These are phyloP conservation scores for Lophius piscatorius DNA, from an alignment of 2,113 vertebrate species.

Conservation along the genomic window DNA sequence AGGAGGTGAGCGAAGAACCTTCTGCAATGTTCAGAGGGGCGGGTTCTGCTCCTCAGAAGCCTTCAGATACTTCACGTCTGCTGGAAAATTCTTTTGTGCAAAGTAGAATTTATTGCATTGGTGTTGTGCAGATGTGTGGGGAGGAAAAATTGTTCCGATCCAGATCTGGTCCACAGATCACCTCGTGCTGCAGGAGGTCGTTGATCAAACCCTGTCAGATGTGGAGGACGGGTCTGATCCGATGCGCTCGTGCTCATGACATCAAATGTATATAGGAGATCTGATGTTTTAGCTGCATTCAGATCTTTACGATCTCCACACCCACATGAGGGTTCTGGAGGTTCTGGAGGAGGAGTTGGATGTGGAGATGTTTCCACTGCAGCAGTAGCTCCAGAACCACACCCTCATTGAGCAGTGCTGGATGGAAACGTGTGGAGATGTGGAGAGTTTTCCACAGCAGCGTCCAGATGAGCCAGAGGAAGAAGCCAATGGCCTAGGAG, in stretches of 20 bases:
- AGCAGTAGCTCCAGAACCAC: constrained; percentile 57
- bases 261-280: too few species aligned
- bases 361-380: constrained; percentile 62
- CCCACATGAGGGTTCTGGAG: constrained; percentile 7
- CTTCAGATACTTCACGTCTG: neutral
- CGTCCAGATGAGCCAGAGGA: constrained; percentile 66
- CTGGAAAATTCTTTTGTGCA: neutral
- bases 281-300: neutral
- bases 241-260: too few species aligned
- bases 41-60: constrained; percentile 6
- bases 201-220: too few species aligned
- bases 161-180: neutral
- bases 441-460: constrained; percentile 69
- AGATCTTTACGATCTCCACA: constrained; percentile 5
- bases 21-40: constrained; percentile 34
- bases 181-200: too few species aligned
- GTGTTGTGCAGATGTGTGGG: neutral
- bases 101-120: neutral
- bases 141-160: neutral
- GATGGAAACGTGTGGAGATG: constrained; percentile 68
- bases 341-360: constrained; percentile 32
- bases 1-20: constrained; percentile 57
- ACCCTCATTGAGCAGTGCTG: constrained; percentile 54
- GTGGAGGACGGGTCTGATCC: too few species aligned
- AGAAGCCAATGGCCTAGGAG: constrained; percentile 26